Evolutionary conservation across 2,113 vertebrate species (phyloP).

Genomic region (Sinocyclocheilus anshuiensis): DNA sequence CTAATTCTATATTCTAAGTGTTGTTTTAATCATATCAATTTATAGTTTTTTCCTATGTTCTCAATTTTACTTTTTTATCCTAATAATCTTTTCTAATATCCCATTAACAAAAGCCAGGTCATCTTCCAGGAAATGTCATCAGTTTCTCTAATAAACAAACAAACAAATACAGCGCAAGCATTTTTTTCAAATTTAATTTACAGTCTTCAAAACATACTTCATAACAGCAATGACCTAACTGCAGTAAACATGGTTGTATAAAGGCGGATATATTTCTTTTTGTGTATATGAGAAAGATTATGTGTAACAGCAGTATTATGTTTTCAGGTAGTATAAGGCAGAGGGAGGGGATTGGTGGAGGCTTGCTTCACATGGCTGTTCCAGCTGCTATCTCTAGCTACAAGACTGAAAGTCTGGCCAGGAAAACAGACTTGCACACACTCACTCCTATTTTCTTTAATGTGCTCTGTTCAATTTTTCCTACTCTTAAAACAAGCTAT

Average conservation of each 20-base stretch:
- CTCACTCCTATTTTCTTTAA: constrained; percentile 67
- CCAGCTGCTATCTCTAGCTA: constrained; percentile 63
- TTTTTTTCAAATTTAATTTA: not conserved
- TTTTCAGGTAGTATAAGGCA: constrained; percentile 40
- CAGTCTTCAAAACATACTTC: not conserved
- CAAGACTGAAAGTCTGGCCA: constrained; percentile 69
- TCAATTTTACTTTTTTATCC: not conserved
- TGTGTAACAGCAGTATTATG: constrained; percentile 39
- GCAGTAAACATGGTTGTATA: not conserved
- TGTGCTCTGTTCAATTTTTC: constrained; percentile 61
- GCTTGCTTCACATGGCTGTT: constrained; percentile 71
- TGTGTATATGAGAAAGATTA: constrained; percentile 19
- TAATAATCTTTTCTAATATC: not conserved
- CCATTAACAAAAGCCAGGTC: not conserved
- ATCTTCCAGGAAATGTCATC: not conserved
- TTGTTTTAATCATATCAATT: not conserved
- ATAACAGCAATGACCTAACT: not conserved
- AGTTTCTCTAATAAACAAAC: not conserved
- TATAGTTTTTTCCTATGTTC: not conserved
- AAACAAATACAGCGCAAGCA: not conserved
- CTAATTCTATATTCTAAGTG: not conserved
- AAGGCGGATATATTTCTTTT: constrained; percentile 25
- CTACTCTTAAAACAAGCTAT: constrained; percentile 59
- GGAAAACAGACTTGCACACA: constrained; percentile 56
- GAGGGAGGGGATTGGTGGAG: constrained; percentile 46